A percentile compares a stretch with the other conserved stretches of the same genome.
Evolutionary conservation across 2,113 vertebrate species (phyloP).

Genomic region (Lycocorax pyrrhopterus): DNA sequence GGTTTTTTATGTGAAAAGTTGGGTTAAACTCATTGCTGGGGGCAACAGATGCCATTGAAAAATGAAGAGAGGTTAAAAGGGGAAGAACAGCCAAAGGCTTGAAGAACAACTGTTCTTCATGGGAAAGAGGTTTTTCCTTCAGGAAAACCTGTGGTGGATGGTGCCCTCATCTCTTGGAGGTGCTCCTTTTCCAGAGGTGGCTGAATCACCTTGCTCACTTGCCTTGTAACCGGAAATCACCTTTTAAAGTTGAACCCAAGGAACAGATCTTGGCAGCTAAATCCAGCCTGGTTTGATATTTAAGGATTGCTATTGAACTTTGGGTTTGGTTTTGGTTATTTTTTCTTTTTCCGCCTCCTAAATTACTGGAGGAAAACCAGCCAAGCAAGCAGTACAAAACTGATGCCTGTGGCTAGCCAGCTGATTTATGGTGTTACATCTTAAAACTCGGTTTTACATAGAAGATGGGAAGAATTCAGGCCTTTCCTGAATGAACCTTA

Average conservation of each 20-base stretch:
- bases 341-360: accelerated
- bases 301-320: neutral
- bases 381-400: neutral
- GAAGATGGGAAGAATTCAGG: neutral
- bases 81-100: neutral
- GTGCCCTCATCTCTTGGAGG: neutral
- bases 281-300: neutral
- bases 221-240: neutral
- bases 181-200: neutral
- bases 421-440: neutral
- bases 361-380: neutral
- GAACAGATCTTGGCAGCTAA: neutral
- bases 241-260: neutral
- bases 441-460: neutral
- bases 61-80: neutral
- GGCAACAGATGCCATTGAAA: neutral
- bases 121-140: neutral
- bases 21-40: neutral
- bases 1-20: neutral
- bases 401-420: neutral
- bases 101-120: neutral
- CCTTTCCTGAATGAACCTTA: accelerated
- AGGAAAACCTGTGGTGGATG: neutral
- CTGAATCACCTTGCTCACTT: neutral
- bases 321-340: neutral